Conservation (phyloP, 2,888 invertebrate species). For the Napeogenes sylphis region DNA sequence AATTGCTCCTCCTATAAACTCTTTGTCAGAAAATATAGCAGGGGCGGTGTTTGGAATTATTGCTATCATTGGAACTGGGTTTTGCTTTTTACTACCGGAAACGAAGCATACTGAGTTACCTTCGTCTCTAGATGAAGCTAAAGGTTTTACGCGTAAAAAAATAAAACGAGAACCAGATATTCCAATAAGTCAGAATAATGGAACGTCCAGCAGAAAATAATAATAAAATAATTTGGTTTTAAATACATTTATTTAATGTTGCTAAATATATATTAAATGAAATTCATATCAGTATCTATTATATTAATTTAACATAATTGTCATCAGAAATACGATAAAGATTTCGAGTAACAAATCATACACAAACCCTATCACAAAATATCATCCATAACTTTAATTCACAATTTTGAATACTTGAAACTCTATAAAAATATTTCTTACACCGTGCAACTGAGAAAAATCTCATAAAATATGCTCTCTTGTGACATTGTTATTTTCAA, state of each 20-base stretch:
- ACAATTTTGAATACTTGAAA: too few species aligned
- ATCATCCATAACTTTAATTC: too few species aligned
- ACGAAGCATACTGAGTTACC: conserved; percentile 56
- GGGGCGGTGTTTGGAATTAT: conserved; percentile 79
- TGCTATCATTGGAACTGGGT: conserved; percentile 79
- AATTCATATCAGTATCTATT: too few species aligned
- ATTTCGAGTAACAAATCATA: too few species aligned
- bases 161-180: conserved; percentile 20
- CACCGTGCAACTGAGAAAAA: conserved; percentile 11
- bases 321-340: too few species aligned
- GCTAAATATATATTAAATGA: too few species aligned
- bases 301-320: too few species aligned
- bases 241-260: too few species aligned
- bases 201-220: conserved; percentile 9
- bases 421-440: too few species aligned
- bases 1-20: conserved; percentile 84
- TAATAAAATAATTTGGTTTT: background rate
- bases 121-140: conserved; percentile 51
- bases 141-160: conserved; percentile 34
- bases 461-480: conserved; percentile 33
- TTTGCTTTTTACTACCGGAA: conserved; percentile 82
- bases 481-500: conserved; percentile 69
- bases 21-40: conserved; percentile 57
- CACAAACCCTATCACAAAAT: too few species aligned
- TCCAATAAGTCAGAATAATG: background rate